These are phyloP conservation scores for Uloborus plumipes DNA, from an alignment of 2,888 invertebrate species.

Conservation along the genomic window DNA sequence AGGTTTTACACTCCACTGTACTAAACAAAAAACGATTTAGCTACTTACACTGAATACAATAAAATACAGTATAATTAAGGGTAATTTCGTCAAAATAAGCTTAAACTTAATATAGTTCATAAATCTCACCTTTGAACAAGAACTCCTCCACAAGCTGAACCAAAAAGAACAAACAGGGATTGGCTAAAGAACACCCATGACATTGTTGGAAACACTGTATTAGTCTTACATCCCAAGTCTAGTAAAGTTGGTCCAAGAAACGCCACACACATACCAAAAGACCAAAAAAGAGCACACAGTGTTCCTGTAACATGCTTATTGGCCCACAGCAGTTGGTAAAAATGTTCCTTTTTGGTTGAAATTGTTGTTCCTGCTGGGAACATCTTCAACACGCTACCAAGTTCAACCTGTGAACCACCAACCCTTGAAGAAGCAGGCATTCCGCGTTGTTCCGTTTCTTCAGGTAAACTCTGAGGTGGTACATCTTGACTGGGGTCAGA, in stretches of 20 bases:
- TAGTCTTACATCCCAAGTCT: conserved; percentile 73
- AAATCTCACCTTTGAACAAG: conserved; percentile 71
- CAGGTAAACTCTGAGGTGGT: conserved; percentile 11
- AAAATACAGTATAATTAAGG: background rate
- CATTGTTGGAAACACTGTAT: conserved; percentile 72
- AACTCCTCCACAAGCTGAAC: conserved; percentile 72
- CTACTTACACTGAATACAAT: too few species aligned
- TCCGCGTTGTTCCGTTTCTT: conserved; percentile 7
- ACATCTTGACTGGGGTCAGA: conserved; percentile 18
- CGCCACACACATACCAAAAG: conserved; percentile 74
- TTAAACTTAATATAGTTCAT: background rate
- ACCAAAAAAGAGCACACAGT: conserved; percentile 73
- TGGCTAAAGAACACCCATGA: conserved; percentile 74
- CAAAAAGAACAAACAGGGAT: conserved; percentile 72
- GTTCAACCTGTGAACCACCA: conserved; percentile 37
- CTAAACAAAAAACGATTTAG: too few species aligned
- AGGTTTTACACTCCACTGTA: too few species aligned
- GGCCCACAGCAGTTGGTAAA: conserved; percentile 69
- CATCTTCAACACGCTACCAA: conserved; percentile 29
- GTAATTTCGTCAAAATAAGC: background rate
- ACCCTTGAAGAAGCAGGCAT: conserved; percentile 12
- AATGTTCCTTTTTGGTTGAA: conserved; percentile 55
- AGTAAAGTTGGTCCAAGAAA: conserved; percentile 73
- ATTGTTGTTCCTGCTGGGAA: conserved; percentile 39
- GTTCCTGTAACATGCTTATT: conserved; percentile 72